phyloP scores from a whole-genome alignment of 2,888 invertebrate species.

The Leptinotarsa peninsularis region DNA sequence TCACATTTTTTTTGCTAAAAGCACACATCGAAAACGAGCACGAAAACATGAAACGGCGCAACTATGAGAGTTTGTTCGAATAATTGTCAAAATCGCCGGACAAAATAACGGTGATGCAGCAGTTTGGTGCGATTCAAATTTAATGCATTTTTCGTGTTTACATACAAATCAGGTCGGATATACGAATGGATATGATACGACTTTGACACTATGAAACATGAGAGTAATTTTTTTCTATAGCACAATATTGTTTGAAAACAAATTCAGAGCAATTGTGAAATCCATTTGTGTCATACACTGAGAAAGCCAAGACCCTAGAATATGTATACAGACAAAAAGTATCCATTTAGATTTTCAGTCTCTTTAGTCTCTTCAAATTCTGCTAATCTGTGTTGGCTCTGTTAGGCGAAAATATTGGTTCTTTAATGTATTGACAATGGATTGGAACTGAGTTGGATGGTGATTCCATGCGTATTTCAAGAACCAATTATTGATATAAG shows the following conservation, averaged over 20 bases:
- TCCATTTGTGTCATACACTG: too few species aligned
- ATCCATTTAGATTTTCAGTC: too few species aligned
- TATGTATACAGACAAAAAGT: too few species aligned
- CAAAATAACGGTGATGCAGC: slow-evolving; percentile 15
- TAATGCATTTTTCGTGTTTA: slow-evolving; percentile 24
- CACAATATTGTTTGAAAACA: neutral
- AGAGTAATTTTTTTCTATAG: neutral
- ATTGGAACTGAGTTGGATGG: too few species aligned
- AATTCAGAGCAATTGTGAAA: too few species aligned
- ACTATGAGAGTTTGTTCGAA: slow-evolving; percentile 12
- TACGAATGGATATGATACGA: slow-evolving; percentile 8
- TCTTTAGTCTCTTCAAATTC: too few species aligned
- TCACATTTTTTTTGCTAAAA: neutral
- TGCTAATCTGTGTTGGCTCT: too few species aligned
- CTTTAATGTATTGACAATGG: too few species aligned
- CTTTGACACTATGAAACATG: neutral
- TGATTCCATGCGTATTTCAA: too few species aligned
- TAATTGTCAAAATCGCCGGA: slow-evolving; percentile 17
- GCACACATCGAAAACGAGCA: neutral
- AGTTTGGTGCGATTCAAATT: slow-evolving; percentile 14
- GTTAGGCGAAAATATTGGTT: too few species aligned
- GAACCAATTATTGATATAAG: too few species aligned
- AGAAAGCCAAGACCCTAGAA: too few species aligned
- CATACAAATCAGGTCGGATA: slow-evolving; percentile 23
- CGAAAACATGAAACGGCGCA: slow-evolving; percentile 4